Conservation (phyloP, 2,888 invertebrate species). For the Sminthurinus aureus region DNA sequence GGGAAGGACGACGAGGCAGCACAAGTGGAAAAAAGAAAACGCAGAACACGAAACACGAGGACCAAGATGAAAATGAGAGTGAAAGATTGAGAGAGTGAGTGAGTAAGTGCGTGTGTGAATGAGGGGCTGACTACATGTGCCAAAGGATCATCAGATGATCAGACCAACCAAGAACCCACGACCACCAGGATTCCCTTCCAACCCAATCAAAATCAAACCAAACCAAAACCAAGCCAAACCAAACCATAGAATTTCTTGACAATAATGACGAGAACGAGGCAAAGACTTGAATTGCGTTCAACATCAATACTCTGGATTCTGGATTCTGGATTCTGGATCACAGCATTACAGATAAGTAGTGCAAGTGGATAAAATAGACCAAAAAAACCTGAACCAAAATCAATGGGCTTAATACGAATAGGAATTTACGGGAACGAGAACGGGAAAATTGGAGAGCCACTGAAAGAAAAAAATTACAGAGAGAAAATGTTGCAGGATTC, state of each 20-base stretch:
- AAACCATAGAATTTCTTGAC: background rate
- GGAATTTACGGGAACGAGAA: too few relatives aligned
- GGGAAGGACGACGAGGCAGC: too few relatives aligned
- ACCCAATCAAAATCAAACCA: background rate
- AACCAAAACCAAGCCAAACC: background rate
- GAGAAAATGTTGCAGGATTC: too few relatives aligned
- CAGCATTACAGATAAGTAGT: too few relatives aligned
- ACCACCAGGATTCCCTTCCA: constrained; percentile 15
- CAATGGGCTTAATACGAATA: too few relatives aligned
- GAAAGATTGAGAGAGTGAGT: background rate
- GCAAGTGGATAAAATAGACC: too few relatives aligned
- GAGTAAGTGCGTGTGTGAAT: background rate
- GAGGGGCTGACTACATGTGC: background rate
- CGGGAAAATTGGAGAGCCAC: too few relatives aligned
- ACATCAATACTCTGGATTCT: too few relatives aligned
- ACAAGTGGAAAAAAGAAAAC: too few relatives aligned
- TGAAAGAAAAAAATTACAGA: too few relatives aligned
- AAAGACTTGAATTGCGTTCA: background rate
- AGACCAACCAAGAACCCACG: constrained; percentile 28
- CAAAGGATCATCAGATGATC: constrained; percentile 20
- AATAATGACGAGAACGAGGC: background rate
- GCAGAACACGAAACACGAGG: constrained; percentile 15
- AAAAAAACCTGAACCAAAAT: too few relatives aligned
- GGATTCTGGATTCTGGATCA: too few relatives aligned
- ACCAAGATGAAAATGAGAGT: constrained; percentile 17